A percentile compares a stretch with the other conserved stretches of the same genome.
These are phyloP conservation scores for Danionella dracula DNA, from an alignment of 2,797 vertebrate genomes.

Conservation along the genomic window DNA sequence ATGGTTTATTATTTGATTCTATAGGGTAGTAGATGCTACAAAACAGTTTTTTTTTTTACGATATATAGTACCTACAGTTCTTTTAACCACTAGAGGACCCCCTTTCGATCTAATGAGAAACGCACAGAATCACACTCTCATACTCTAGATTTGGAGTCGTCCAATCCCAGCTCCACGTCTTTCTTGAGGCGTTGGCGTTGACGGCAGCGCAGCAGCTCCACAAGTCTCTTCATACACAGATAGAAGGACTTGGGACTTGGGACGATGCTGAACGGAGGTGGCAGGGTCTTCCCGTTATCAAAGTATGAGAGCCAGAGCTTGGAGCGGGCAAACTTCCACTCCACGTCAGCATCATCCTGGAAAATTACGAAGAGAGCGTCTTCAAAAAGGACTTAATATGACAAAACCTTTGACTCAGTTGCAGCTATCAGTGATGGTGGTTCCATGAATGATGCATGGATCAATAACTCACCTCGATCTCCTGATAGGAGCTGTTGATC, in stretches of 20 bases:
- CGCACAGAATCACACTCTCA: not conserved
- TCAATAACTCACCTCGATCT: slow-evolving; percentile 82
- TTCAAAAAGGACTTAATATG: no score
- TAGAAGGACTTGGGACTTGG: slow-evolving; percentile 83
- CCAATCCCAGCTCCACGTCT: slow-evolving; percentile 78
- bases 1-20: no score
- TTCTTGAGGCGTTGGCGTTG: slow-evolving; percentile 71
- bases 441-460: not conserved
- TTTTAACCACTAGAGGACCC: no score
- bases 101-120: no score
- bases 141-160: slow-evolving; percentile 82
- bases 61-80: no score
- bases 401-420: no score
- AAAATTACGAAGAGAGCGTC: not conserved
- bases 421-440: no score
- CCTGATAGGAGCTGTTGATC: slow-evolving; percentile 99
- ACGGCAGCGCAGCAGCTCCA: slow-evolving; percentile 73
- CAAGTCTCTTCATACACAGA: slow-evolving; percentile 70
- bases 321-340: slow-evolving; percentile 86
- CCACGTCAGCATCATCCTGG: slow-evolving; percentile 83
- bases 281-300: slow-evolving; percentile 82
- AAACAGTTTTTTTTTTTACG: no score
- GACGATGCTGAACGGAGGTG: slow-evolving; percentile 82
- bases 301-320: slow-evolving; percentile 88
- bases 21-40: no score